Evolutionary conservation across 1,140 invertebrate species (phyloP), one percentile per base, ranked within the genome.

Genomic region (Drosophila persimilis): DNA sequence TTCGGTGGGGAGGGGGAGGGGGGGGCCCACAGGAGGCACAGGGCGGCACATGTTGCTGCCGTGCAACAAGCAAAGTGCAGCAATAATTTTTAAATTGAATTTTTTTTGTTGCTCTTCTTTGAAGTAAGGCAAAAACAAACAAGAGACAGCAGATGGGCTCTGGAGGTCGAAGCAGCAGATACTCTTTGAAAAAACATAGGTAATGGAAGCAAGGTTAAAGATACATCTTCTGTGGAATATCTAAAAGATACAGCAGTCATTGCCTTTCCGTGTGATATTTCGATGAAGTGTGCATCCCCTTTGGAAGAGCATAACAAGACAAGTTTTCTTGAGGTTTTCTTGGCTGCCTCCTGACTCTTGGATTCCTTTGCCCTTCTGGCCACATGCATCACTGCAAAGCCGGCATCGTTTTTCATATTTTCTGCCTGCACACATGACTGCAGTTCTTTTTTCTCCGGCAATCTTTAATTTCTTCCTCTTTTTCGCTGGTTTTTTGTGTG

Each of bases 61-160:
- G 79, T 75, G 80, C 79, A 83, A 64, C 64, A 71, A 67, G 76
- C 72, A 79, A 84, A 84, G 80, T 84, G 80, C 80, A 86, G 83
- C 83, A 86, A 86, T 86, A 86, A 84, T 84, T 86, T 88, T 88
- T 88, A 86, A 86, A 83, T 86, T 88, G 84, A 86, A 79, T 88
- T 86, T 86, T 81, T 88, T 20, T 20, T 52, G 59, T 64, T 61
- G 79, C 77, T 59, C 35, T 5, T 4, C 35, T 39, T 39, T 13
- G 57, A 77, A 66, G 60, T 55, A 66, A 71, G 50, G 53, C 75
- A 61, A 83, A 50, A 64, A 57, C 58, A 85, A 80, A 75, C 81
- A 85, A 86, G 35, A 39, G 35, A 13, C 35, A 13, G 11, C 3
- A 13, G 35, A 4, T 13, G 1, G 35, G 1, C 1, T 13, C 3